Base-by-base conservation (phyloP, 1,140 invertebrate species). In the Trachymyrmex cornetzi region DNA sequence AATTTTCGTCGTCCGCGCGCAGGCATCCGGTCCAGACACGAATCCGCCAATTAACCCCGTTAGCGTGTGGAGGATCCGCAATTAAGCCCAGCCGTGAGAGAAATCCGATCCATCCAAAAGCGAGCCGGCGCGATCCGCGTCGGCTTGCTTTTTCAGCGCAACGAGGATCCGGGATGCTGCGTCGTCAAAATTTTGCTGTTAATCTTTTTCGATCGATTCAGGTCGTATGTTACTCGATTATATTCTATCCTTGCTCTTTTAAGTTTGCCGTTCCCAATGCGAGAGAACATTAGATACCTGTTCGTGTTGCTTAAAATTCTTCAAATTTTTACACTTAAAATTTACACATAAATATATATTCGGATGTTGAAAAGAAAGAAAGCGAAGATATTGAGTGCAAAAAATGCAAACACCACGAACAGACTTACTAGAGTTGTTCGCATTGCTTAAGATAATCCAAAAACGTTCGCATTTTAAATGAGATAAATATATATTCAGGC, bases 41-140 rank as follows among this genome's bases (percentile, higher is more conserved):
- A 61, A 88, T 87, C 85, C 86, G 48, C 80, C 88, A 88, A 90
- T 90, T 90, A 90, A 90, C 86, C 86, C 80, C 61, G 69, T 89
- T 87, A 87, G 82, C 87, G 79, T 86, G 27, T 77, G 63, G 77
- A 55, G 64, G 61, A 55, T 71, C 85, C 77, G 80, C 80, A 89
- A 90, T 90, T 89, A 89, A 89, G 85, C 6, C 55, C 12, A 44
- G 50, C 50, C 89, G 86, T 87, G 86, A 90, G 88, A 90, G 89
- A 87, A 89, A 30, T 75, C 53, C 14, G 63, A 53, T 38, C 30
- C 38, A 9, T 7, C 34, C 34, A 38, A 38, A 9, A 27, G 16
- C 11, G 4, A 19, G 16, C 5, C 16, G 50, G 44, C n/a, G 16
- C 48, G 71, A 55, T 64, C 75, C 53, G 38, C 27, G 24, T 30